Evolutionary conservation across 2,888 invertebrate genomes (phyloP), one percentile per base, ranked within the genome.

Genomic region (Anarsia innoxiella): DNA sequence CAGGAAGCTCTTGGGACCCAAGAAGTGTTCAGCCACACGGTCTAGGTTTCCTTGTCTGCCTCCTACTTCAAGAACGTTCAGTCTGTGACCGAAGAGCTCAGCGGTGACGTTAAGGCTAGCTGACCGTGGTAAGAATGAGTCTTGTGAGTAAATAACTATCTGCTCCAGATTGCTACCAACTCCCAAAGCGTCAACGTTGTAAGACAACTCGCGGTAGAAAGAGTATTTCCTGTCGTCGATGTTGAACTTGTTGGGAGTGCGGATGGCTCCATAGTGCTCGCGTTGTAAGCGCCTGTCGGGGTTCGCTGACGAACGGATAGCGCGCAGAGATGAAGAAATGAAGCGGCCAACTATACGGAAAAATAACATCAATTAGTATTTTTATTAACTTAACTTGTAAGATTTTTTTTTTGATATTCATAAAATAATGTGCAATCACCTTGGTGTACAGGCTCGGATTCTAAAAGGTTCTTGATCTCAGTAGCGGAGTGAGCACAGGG

Each of bases 221-320:
- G 94, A 94, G 60, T 89, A 95, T 55, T 95, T 94, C 41, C 94
- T 86, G 53, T 90, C 86, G 59, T 97, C 95, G 16, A 90, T 80
- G 19, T 88, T 88, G 48, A 87, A 89, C 42, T 76, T 82, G 52
- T 79, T 86, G 1, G 83, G 86, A 0, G 86, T 78, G 12, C 85
- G 75, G 48, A 89, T 87, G 29, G 82, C 85, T 1, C 79, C 77
- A 36, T 88, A 86, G 53, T 86, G 82, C 31, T 86, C 72, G 2
- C 77, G 72, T 0, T 87, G 87, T 1, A 75, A 71, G 19, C 87
- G 87, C 54, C 93, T 93, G 60, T 89, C 89, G 0, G 92, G 91
- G 63, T 92, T 93, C 2, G 92, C 89, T 0, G 93, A 92, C 0
- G 94, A 88, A 25, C 93, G 88, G 39, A 95, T 86, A 53, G 92